Evolutionary conservation across 1,140 invertebrate species (phyloP), one percentile per base, ranked within the genome.

Genomic region (Luehdorfia chinensis): DNA sequence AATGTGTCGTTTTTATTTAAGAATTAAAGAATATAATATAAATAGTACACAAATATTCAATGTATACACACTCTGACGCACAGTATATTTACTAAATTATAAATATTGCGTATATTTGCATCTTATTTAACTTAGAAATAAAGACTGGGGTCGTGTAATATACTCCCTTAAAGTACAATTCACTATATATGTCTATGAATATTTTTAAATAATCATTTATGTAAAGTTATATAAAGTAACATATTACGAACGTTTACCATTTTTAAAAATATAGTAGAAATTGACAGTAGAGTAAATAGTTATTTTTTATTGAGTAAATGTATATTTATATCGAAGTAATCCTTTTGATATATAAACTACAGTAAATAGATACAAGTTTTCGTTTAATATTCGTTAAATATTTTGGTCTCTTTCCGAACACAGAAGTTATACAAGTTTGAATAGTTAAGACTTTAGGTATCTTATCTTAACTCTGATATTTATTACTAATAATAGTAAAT

Each of bases 321-420:
- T 39, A 30, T 39, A 47, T 36, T 36, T 37, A 2, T 47, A 27
- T 6, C 5, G 11, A 12, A 8, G 4, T 13, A 5, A 47, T n/a
- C 25, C 11, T 48, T n/a, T 18, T 28, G 15, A 1, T 27, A 33
- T 33, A 33, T 0, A 14, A 49, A 39, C 59, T 58, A 62, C 54
- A 61, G 59, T 61, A 61, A 34, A 51, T 44, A 19, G 11, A 36
- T 18, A 53, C 14, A 30, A 18, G 32, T 31, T 23, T 31, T 1
- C 2, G 4, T 2, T 13, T 2, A 6, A 13, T 31, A n/a, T n/a
- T n/a, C n/a, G 14, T 8, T 21, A 21, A 37, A 21, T 49, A 48
- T 25, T 53, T 70, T 64, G 66, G 66, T 66, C 66, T 64, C 58
- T 27, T 18, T 27, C 25, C 28, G 65, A 68, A 68, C 65, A 68